phyloP scores from a whole-genome alignment of 2,888 invertebrate species.

The Halictus quadricinctus region DNA sequence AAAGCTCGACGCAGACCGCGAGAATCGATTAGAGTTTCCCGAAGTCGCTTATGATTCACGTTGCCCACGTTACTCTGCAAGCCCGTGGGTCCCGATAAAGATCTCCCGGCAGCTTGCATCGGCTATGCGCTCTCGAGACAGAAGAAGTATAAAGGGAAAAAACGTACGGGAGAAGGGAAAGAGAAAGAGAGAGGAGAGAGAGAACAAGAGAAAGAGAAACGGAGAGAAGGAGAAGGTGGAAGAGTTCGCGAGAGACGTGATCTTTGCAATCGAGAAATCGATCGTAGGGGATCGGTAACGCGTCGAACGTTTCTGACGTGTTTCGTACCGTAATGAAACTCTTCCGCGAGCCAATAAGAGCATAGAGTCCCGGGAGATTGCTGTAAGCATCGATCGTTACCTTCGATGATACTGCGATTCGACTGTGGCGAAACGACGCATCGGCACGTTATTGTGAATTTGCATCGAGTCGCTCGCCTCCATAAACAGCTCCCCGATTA shows the following conservation, averaged over 20 bases:
- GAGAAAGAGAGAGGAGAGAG: slow-evolving; percentile 8
- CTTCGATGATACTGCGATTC: slow-evolving; percentile 59
- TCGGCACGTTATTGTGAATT: slow-evolving; percentile 33
- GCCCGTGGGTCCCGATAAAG: slow-evolving; percentile 59
- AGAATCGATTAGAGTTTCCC: slow-evolving; percentile 55
- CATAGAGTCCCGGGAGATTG: slow-evolving; percentile 30
- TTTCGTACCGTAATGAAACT: slow-evolving; percentile 63
- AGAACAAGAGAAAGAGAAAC: slow-evolving; percentile 18
- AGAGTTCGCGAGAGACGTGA: slow-evolving; percentile 56
- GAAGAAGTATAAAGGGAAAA: slow-evolving; percentile 49
- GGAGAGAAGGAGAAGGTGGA: slow-evolving; percentile 20
- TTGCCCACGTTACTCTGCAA: slow-evolving; percentile 56
- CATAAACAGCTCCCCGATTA: slow-evolving; percentile 25
- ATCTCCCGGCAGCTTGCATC: slow-evolving; percentile 57
- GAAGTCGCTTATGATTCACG: slow-evolving; percentile 60
- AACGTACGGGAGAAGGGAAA: slow-evolving; percentile 23
- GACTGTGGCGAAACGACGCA: slow-evolving; percentile 41
- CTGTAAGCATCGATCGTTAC: slow-evolving; percentile 53
- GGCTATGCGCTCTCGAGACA: slow-evolving; percentile 58
- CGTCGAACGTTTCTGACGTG: slow-evolving; percentile 58
- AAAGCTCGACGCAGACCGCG: slow-evolving; percentile 27
- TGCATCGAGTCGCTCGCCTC: slow-evolving; percentile 17
- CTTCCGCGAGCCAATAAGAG: slow-evolving; percentile 39
- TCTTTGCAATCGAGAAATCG: slow-evolving; percentile 63
- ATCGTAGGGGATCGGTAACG: slow-evolving; percentile 60